These are phyloP conservation scores for Busseola fusca DNA, from an alignment of 2,888 invertebrate species.

Conservation along the genomic window DNA sequence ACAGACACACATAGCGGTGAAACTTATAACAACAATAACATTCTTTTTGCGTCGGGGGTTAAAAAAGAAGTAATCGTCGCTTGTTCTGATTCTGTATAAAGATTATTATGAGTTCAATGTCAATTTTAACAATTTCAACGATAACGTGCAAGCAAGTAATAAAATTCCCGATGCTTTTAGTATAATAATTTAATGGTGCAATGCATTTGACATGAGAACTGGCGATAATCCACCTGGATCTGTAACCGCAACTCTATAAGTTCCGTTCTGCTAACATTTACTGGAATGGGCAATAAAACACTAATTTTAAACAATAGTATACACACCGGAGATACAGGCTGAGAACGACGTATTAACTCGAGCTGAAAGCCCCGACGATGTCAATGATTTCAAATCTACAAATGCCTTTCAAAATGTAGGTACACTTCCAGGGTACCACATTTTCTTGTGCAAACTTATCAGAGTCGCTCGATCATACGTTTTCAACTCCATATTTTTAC, in stretches of 20 bases:
- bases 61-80: neutral
- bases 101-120: neutral
- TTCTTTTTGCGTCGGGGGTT: no score
- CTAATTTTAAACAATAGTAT: conserved; percentile 47
- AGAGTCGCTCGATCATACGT: neutral
- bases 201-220: conserved; percentile 12
- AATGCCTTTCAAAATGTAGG: neutral
- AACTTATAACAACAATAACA: no score
- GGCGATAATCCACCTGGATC: conserved; percentile 12
- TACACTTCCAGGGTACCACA: neutral
- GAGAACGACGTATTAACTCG: conserved; percentile 15
- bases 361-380: neutral
- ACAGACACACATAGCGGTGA: no score
- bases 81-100: neutral
- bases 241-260: conserved; percentile 25
- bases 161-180: neutral
- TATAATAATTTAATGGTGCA: conserved; percentile 5
- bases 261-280: conserved; percentile 21
- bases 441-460: neutral
- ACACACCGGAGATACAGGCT: conserved; percentile 22
- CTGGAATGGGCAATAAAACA: conserved; percentile 41
- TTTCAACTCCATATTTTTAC: no score
- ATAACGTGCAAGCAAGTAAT: neutral
- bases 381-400: conserved; percentile 6
- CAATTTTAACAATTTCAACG: neutral